These are phyloP conservation scores for Tinea semifulvella DNA, from an alignment of 2,888 invertebrate genomes.

Conservation along the genomic window DNA sequence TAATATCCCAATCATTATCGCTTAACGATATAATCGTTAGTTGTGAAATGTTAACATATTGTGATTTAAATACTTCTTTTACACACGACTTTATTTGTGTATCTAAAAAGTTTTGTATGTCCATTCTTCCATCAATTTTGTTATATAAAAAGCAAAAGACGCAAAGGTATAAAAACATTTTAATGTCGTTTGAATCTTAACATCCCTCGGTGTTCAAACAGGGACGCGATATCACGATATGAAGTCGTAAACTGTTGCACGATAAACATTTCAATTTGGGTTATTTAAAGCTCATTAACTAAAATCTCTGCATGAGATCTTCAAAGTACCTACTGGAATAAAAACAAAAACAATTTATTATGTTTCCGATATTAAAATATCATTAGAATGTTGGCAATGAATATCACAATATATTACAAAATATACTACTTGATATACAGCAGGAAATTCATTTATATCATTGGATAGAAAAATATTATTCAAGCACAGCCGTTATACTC, in stretches of 20 bases:
- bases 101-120: no score
- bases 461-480: no score
- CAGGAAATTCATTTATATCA: no score
- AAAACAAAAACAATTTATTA: background rate
- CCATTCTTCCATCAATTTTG: background rate
- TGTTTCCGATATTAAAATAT: background rate
- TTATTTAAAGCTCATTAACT: constrained; percentile 9
- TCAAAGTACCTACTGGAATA: background rate
- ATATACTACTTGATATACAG: no score
- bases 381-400: constrained; percentile 2
- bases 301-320: background rate
- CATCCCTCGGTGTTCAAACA: background rate
- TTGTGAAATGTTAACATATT: background rate
- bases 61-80: background rate
- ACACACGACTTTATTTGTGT: background rate
- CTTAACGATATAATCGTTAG: constrained; percentile 5
- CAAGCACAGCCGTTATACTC: no score
- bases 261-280: constrained; percentile 3
- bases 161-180: background rate
- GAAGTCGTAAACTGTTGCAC: background rate
- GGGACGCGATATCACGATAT: background rate
- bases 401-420: no score
- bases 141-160: background rate
- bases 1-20: background rate
- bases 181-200: background rate